These are phyloP conservation scores for Cathartes aura DNA, from an alignment of 2,113 vertebrate species.

Conservation along the genomic window DNA sequence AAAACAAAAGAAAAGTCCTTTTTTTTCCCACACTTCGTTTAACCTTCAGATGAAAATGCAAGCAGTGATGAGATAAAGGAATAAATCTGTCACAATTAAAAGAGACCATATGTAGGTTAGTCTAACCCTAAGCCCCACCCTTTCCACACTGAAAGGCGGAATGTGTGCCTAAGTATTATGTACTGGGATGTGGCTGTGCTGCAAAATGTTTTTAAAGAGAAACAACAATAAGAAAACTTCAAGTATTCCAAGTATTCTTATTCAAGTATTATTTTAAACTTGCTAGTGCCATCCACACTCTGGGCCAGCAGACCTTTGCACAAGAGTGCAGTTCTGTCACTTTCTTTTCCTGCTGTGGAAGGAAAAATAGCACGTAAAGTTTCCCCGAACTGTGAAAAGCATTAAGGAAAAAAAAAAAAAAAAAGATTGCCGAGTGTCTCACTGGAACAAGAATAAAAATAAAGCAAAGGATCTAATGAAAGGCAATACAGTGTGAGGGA, in stretches of 20 bases:
- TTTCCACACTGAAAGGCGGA: not conserved
- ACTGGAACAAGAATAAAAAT: constrained; percentile 3
- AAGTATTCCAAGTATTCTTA: not conserved
- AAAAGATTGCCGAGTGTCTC: not conserved
- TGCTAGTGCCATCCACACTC: not conserved
- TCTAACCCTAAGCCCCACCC: not conserved
- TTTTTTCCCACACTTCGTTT: not conserved
- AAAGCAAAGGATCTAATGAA: not conserved
- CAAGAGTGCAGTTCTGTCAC: not conserved
- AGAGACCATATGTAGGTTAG: not conserved
- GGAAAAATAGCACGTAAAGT: not conserved
- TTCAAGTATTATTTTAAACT: constrained; percentile 10
- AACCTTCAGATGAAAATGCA: constrained; percentile 50
- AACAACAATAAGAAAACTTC: not conserved
- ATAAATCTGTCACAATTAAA: constrained; percentile 51
- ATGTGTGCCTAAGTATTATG: not conserved
- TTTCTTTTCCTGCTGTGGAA: not conserved
- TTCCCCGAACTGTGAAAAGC: not conserved
- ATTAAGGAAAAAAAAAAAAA: not conserved
- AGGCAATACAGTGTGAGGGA: not conserved
- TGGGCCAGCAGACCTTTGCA: not conserved
- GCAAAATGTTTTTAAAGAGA: not conserved
- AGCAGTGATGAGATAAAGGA: constrained; percentile 22
- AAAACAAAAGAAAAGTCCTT: not conserved
- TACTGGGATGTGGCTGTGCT: not conserved